Evolutionary conservation across 2,888 invertebrate genomes (phyloP).

Genomic region (Agelastica alni): DNA sequence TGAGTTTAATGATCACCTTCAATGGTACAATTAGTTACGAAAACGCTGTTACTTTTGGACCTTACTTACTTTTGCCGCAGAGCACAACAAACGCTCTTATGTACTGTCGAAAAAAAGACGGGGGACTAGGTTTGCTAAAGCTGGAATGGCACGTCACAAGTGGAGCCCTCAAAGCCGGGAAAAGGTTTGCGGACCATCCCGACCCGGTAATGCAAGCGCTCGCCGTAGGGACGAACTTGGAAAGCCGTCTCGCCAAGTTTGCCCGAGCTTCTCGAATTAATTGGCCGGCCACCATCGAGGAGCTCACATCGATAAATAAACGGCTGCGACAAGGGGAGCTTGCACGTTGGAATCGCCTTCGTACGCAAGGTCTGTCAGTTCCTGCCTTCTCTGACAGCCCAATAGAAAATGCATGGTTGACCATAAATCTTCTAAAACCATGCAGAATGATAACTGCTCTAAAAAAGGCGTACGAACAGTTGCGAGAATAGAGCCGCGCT

Average conservation of each 20-base stretch:
- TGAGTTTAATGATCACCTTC: too few species aligned
- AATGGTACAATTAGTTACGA: too few species aligned
- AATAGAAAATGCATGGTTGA: conserved; percentile 40
- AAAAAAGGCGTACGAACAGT: conserved; percentile 35
- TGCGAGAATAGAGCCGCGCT: conserved; percentile 36
- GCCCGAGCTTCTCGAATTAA: conserved; percentile 31
- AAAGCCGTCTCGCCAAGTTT: conserved; percentile 23
- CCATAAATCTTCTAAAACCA: conserved; percentile 39
- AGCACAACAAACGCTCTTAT: too few species aligned
- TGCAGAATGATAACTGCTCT: conserved; percentile 39
- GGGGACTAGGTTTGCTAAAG: conserved; percentile 44
- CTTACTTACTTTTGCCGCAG: conserved; percentile 41
- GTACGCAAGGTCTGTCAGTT: conserved; percentile 38
- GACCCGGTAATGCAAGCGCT: conserved; percentile 42
- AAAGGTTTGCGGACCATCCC: conserved; percentile 21
- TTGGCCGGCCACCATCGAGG: conserved; percentile 6
- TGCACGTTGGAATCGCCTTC: background rate
- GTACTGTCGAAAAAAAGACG: conserved; percentile 40
- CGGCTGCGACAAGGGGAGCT: background rate
- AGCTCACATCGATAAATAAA: background rate
- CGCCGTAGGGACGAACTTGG: conserved; percentile 43
- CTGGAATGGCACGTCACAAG: conserved; percentile 35
- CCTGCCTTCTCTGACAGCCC: conserved; percentile 35
- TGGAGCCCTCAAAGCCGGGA: conserved; percentile 25
- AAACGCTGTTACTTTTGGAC: too few species aligned